phyloP scores from a whole-genome alignment of 2,797 vertebrate species.

The Sphenodon punctatus region DNA sequence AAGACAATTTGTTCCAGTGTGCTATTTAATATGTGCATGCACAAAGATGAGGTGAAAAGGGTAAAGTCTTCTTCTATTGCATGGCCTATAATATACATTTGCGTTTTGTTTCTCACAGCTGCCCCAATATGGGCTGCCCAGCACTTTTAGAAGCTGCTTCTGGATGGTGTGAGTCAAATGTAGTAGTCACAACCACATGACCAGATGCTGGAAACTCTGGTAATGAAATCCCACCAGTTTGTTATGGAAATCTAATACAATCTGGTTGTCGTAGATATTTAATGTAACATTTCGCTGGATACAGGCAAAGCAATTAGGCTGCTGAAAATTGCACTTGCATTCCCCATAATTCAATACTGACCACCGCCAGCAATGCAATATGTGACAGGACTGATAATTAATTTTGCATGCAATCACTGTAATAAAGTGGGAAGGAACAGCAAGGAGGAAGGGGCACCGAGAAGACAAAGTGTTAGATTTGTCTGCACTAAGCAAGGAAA shows the following conservation, averaged over 20 bases:
- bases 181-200: not conserved
- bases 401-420: constrained; percentile 48
- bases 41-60: too few species aligned
- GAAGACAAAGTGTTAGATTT: not conserved
- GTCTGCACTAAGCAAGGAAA: not conserved
- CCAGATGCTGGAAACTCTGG: constrained; percentile 2
- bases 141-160: not conserved
- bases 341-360: constrained; percentile 80
- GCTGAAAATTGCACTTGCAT: constrained; percentile 68
- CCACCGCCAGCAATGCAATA: constrained; percentile 50
- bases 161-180: not conserved
- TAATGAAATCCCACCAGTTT: constrained; percentile 50
- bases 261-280: constrained; percentile 78
- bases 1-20: too few species aligned
- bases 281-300: constrained; percentile 80
- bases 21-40: too few species aligned
- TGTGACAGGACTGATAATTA: constrained; percentile 58
- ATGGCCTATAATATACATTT: too few species aligned
- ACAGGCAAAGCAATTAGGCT: constrained; percentile 65
- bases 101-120: too few species aligned
- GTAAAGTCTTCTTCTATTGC: too few species aligned
- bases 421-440: constrained; percentile 9
- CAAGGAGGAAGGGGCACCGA: not conserved
- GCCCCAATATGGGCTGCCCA: too few species aligned
- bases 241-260: constrained; percentile 75